Evolutionary conservation across 2,797 vertebrate genomes (phyloP).

Genomic region (Rhodeus uyekii): DNA sequence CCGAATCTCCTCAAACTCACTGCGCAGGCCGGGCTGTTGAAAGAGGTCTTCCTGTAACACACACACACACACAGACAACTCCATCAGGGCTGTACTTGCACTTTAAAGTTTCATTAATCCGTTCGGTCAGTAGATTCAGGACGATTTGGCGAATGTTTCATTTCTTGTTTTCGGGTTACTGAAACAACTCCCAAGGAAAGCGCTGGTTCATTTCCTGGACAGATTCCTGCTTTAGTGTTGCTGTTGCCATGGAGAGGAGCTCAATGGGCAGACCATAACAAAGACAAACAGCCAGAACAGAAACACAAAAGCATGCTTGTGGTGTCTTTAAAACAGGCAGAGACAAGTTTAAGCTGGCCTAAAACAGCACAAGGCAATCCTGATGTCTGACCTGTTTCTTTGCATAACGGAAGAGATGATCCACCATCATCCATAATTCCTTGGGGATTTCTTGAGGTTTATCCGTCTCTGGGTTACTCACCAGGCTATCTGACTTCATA

Average conservation of each 20-base stretch:
- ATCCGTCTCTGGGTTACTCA: constrained; percentile 65
- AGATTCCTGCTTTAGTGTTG: constrained; percentile 40
- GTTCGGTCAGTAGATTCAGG: neutral
- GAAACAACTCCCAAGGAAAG: neutral
- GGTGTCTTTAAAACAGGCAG: neutral
- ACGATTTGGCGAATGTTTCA: neutral
- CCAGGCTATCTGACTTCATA: constrained; percentile 68
- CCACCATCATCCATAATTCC: constrained; percentile 97
- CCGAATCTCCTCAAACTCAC: constrained; percentile 90
- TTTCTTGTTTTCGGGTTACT: neutral
- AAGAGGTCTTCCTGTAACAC: constrained; percentile 92
- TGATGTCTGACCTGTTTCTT: constrained; percentile 83
- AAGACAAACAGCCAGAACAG: constrained; percentile 14
- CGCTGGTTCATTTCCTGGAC: constrained; percentile 10
- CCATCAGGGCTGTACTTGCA: neutral
- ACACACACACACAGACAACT: neutral
- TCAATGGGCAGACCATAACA: constrained; percentile 19
- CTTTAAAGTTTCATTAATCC: neutral
- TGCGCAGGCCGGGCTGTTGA: constrained; percentile 93
- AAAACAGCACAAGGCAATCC: neutral
- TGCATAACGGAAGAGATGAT: constrained; percentile 88
- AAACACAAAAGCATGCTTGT: neutral
- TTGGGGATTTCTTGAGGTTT: constrained; percentile 91
- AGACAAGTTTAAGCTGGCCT: neutral
- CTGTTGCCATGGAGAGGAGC: neutral